A percentile compares a stretch with the other conserved stretches of the same genome.
These are phyloP conservation scores for Urosaurus nigricauda DNA, from an alignment of 2,797 vertebrate species.

Conservation along the genomic window DNA sequence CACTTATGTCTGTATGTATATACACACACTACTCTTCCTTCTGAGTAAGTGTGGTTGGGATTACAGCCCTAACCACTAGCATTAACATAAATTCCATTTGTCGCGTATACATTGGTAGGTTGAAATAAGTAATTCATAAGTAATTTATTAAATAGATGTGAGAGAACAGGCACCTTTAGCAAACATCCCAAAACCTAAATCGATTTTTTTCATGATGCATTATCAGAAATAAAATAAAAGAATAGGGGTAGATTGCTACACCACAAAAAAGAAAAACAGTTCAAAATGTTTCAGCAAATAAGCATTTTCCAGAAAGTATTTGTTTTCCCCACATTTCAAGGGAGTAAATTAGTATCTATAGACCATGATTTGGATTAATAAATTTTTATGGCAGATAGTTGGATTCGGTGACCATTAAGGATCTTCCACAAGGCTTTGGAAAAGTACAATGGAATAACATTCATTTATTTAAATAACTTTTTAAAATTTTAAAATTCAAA, in stretches of 20 bases:
- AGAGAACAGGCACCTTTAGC: not conserved
- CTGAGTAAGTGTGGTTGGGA: not conserved
- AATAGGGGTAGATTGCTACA: no score
- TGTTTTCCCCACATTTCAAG: not conserved
- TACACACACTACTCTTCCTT: not conserved
- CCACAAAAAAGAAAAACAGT: no score
- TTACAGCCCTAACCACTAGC: not conserved
- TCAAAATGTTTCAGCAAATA: no score
- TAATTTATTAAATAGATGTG: not conserved
- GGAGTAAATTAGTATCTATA: not conserved
- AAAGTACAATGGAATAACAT: not conserved
- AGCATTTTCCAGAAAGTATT: not conserved
- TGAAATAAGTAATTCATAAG: not conserved
- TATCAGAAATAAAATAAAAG: no score
- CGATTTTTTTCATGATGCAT: not conserved
- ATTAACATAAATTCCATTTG: not conserved
- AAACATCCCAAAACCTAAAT: not conserved
- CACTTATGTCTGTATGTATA: no score
- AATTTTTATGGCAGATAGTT: not conserved
- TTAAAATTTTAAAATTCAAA: not conserved
- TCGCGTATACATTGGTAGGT: not conserved
- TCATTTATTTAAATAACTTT: not conserved
- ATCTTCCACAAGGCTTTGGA: not conserved
- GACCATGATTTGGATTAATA: not conserved
- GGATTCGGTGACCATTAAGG: no score